phyloP scores from a whole-genome alignment of 2,797 vertebrate species.

The Enteromius viviparus region DNA sequence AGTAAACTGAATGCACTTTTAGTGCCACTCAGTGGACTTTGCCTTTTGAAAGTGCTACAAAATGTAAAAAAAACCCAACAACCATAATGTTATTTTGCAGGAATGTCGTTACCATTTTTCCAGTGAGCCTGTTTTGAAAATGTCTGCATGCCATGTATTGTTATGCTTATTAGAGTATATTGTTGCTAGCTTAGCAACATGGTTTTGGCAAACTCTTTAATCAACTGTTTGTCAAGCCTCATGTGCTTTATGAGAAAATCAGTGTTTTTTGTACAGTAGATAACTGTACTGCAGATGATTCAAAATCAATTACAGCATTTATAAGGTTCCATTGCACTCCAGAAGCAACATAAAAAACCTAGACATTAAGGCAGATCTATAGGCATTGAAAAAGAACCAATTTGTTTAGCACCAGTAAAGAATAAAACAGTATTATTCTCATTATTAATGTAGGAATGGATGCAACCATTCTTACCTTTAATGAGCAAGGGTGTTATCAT shows the following conservation, averaged over 20 bases:
- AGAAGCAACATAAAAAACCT: not conserved
- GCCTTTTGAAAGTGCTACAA: not conserved
- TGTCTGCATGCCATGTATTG: not conserved
- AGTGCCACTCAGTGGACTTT: not conserved
- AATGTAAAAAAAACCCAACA: not conserved
- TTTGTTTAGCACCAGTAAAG: not conserved
- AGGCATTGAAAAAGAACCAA: not conserved
- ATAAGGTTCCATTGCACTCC: not conserved
- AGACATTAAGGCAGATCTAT: not conserved
- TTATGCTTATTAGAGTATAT: not conserved
- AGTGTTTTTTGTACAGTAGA: not conserved
- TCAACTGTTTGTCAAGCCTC: not conserved
- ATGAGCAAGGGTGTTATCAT: not conserved
- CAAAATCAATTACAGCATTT: not conserved
- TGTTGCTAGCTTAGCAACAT: slow-evolving; percentile 1
- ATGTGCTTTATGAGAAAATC: not conserved
- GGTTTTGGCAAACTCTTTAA: not conserved
- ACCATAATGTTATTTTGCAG: not conserved
- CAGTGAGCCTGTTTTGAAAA: not conserved
- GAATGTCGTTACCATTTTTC: not conserved
- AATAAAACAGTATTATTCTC: not conserved
- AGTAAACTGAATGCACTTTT: not conserved
- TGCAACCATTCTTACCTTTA: not conserved
- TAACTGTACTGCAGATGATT: not conserved
- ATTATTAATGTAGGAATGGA: not conserved